These are phyloP conservation scores for Caenorhabditis sp. DNA, from an alignment of 2,888 invertebrate genomes.

Conservation along the genomic window DNA sequence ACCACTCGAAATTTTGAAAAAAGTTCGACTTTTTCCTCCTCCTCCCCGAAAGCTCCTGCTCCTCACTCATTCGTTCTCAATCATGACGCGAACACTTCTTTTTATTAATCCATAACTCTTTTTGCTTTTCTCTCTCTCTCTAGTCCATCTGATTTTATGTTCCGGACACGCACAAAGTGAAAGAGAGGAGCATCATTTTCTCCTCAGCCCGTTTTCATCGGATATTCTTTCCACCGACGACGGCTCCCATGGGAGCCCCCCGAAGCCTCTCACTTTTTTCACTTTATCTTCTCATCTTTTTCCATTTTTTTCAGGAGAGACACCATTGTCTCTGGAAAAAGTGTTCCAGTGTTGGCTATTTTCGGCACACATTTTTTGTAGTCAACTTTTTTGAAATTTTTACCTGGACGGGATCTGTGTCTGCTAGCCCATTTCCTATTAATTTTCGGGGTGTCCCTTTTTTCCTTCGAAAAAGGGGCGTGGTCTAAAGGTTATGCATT, in stretches of 20 bases:
- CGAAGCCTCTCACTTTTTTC: background rate
- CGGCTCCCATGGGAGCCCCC: constrained; percentile 6
- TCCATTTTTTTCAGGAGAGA: background rate
- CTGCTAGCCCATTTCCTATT: background rate
- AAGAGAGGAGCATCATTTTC: constrained; percentile 4
- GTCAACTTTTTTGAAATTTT: background rate
- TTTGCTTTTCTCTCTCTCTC: background rate
- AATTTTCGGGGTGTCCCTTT: background rate
- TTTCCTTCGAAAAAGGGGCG: constrained; percentile 1
- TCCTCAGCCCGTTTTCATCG: constrained; percentile 7
- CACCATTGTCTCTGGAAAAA: background rate
- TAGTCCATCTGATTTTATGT: constrained; percentile 2
- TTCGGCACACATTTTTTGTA: background rate
- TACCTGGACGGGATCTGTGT: too few relatives aligned
- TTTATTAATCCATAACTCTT: constrained; percentile 27
- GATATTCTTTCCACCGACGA: background rate
- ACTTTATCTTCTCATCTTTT: constrained; percentile 21
- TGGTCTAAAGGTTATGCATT: constrained; percentile 5
- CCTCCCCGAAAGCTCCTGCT: background rate
- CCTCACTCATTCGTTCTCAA: background rate
- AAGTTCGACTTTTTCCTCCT: background rate
- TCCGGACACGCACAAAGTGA: background rate
- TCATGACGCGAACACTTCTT: background rate
- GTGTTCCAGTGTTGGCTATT: background rate
- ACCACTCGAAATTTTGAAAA: background rate